Evolutionary conservation across 2,888 invertebrate species (phyloP), one percentile per base, ranked within the genome.

Genomic region (Lepidocyrtoides sp.): DNA sequence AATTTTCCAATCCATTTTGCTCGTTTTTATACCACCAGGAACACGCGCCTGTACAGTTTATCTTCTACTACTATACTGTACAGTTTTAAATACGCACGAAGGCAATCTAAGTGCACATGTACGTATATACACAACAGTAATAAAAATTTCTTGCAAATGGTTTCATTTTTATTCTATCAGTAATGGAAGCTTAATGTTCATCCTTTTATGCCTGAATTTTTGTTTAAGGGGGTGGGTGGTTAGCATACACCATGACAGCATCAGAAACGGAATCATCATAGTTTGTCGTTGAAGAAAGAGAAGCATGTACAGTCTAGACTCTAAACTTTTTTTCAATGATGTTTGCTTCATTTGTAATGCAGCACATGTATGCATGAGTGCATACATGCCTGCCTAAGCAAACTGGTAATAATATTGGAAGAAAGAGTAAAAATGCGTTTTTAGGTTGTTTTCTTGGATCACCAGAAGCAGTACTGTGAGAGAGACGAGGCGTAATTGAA

Each of bases 1-100:
- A 92, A 92, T 93, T 93, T 93, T 93, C 93, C 93, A 93, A 93
- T 93, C 93, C 92, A 93, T 93, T 93, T 93, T 92, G 75, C 41
- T 72, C 75, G 5, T 54, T 12, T 63, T n/a, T n/a, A n/a, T n/a
- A n/a, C n/a, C n/a, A n/a, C n/a, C n/a, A n/a, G n/a, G n/a, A n/a
- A n/a, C n/a, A n/a, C n/a, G n/a, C n/a, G n/a, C n/a, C n/a, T n/a
- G n/a, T n/a, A n/a, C n/a, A n/a, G n/a, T n/a, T n/a, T n/a, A n/a
- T n/a, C n/a, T n/a, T n/a, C n/a, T 63, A 2, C 3, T 81, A 63
- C 17, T 20, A 20, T n/a, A 63, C 26, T 26, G 12, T 26, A 32
- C n/a, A 1, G n/a, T n/a, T n/a, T n/a, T n/a, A n/a, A 41, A 41
- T 29, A 29, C 23, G 29, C 63, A 63, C 14, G n/a, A 23, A 20